Evolutionary conservation across 1,140 invertebrate genomes (phyloP).

Genomic region (Xylocopa sonorina): DNA sequence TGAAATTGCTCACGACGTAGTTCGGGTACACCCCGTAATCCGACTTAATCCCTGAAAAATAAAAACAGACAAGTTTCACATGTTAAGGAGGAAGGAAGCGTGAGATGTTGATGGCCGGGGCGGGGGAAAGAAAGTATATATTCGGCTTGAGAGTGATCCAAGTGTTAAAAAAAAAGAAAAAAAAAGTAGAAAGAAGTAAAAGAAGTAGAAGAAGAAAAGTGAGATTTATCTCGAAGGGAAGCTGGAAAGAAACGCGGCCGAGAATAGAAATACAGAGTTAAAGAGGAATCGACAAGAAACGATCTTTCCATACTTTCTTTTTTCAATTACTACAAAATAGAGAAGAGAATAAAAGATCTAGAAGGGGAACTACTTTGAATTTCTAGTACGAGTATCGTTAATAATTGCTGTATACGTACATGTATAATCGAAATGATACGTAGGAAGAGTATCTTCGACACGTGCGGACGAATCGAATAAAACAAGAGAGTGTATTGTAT

Average conservation of each 20-base stretch:
- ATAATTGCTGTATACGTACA: constrained; percentile 56
- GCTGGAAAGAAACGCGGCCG: too few species aligned
- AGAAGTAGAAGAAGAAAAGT: neutral
- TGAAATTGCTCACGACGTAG: neutral
- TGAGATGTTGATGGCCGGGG: neutral
- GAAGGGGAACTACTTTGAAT: too few species aligned
- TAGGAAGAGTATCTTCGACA: constrained; percentile 41
- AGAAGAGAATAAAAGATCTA: too few species aligned
- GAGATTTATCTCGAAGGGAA: too few species aligned
- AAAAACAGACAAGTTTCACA: constrained; percentile 32
- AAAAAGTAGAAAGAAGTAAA: neutral
- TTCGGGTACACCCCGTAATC: constrained; percentile 19
- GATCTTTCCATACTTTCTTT: too few species aligned
- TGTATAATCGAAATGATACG: constrained; percentile 45
- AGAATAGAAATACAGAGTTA: too few species aligned
- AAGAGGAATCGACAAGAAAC: neutral
- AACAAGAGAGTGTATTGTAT: too few species aligned
- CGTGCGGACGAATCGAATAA: constrained; percentile 21
- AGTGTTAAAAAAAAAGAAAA: neutral
- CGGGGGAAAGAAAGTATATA: neutral
- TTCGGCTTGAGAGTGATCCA: neutral
- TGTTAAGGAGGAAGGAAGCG: constrained; percentile 4
- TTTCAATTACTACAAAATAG: too few species aligned
- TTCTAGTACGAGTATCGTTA: constrained; percentile 1
- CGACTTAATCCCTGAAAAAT: constrained; percentile 32